Evolutionary conservation across 37 sponge, comb jelly and placozoan species (phyloP), one percentile per base, ranked within the genome.

Genomic region (Crambe crambe): DNA sequence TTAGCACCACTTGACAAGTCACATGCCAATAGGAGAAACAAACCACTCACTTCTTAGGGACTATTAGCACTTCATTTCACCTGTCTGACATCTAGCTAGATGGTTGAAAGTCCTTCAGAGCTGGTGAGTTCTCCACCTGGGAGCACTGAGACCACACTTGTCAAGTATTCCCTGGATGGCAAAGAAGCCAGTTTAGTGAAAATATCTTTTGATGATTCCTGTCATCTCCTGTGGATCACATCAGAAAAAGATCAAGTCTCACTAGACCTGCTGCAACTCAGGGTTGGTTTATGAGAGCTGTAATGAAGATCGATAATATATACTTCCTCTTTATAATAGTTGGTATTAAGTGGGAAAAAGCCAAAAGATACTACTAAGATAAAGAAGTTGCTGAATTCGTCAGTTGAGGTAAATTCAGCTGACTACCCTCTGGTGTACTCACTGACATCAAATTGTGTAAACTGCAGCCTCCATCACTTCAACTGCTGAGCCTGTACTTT

Each of bases 401-500:
- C 51, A 15, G 63, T 41, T 4, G 42, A 81, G 73, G 73, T 81
- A 63, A 22, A 37, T 29, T 15, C 25, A 17, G 42, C 43, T 58
- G 8, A 29, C 12, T 56, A 6, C 39, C 12, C 62, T 54, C 56
- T 20, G 56, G 27, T 25, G n/a, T n/a, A n/a, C n/a, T n/a, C n/a
- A n/a, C n/a, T n/a, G n/a, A n/a, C n/a, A n/a, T n/a, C n/a, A n/a
- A n/a, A n/a, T n/a, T n/a, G n/a, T n/a, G n/a, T n/a, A n/a, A n/a
- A n/a, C 12, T 47, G 51, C 12, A 86, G 87, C n/a, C 58, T 3
- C 3, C 59, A 10, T 5, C 17, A 5, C 73, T 59, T 22, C 83
- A 88, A 58, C 83, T 78, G 62, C 23, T 88, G 32, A 64, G 57
- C 37, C 8, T 88, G 18, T 83, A 67, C 70, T 68, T 57, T 29